Evolutionary conservation across 2,113 vertebrate genomes (phyloP).

Genomic region (Gobio gobio): DNA sequence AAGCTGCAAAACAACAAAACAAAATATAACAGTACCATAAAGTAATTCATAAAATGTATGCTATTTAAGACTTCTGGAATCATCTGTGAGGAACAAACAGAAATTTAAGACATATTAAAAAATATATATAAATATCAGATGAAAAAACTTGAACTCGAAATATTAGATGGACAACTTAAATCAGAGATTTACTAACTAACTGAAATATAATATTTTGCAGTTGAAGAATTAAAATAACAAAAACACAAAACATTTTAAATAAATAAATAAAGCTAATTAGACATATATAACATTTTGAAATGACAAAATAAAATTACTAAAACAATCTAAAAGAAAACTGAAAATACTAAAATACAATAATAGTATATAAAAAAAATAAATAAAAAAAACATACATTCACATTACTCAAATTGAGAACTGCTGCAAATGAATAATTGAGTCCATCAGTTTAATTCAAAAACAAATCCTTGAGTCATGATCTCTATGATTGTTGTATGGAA

Average conservation of each 20-base stretch:
- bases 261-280: too few relatives aligned
- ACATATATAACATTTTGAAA: too few relatives aligned
- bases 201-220: too few relatives aligned
- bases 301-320: too few relatives aligned
- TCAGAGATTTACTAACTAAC: too few relatives aligned
- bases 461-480: not conserved
- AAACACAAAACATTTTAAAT: too few relatives aligned
- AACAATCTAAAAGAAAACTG: too few relatives aligned
- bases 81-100: not conserved
- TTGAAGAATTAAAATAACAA: too few relatives aligned
- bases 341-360: not conserved
- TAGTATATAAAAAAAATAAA: not conserved
- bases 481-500: not conserved
- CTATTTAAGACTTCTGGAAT: not conserved
- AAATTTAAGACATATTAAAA: not conserved
- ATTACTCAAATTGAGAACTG: not conserved
- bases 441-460: not conserved
- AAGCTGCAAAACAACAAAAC: not conserved
- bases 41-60: not conserved
- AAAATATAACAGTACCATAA: not conserved
- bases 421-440: too few relatives aligned
- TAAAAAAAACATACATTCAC: not conserved
- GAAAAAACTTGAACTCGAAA: too few relatives aligned
- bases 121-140: too few relatives aligned
- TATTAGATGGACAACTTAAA: too few relatives aligned